These are phyloP conservation scores for Tetraneura akinire DNA, from an alignment of 1,140 invertebrate species.

Conservation along the genomic window DNA sequence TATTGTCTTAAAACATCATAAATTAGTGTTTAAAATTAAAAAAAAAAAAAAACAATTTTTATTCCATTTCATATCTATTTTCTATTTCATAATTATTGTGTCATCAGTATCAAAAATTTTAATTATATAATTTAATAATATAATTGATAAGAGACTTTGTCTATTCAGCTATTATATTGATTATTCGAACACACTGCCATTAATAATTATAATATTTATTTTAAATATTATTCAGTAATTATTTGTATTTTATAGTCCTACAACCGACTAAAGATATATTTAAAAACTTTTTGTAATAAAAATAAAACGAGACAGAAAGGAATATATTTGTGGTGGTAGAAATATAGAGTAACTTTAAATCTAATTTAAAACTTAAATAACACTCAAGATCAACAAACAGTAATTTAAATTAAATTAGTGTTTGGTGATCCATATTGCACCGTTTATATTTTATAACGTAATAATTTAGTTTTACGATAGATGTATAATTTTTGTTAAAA, in stretches of 20 bases:
- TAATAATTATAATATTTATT: too few relatives aligned
- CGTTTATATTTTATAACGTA: neutral
- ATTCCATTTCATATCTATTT: too few relatives aligned
- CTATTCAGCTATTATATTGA: neutral
- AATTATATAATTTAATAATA: too few relatives aligned
- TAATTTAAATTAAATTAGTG: constrained; percentile 24
- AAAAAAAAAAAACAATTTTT: too few relatives aligned
- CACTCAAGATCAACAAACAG: constrained; percentile 29
- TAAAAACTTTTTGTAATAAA: constrained; percentile 44
- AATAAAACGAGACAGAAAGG: constrained; percentile 21
- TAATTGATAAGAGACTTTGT: too few relatives aligned
- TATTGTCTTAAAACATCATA: too few relatives aligned
- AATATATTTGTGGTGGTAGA: constrained; percentile 22
- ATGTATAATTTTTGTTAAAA: neutral
- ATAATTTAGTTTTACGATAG: neutral
- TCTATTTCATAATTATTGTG: too few relatives aligned
- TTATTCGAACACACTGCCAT: neutral
- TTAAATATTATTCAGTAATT: too few relatives aligned
- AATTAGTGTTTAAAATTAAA: too few relatives aligned
- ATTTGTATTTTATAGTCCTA: too few relatives aligned
- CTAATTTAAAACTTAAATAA: constrained; percentile 34
- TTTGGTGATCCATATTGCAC: neutral
- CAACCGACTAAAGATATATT: constrained; percentile 25
- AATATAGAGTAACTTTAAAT: constrained; percentile 29
- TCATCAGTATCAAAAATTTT: too few relatives aligned